Evolutionary conservation across 2,113 vertebrate species (phyloP), one percentile per base, ranked within the genome.

Genomic region (Tonatia bakeri): DNA sequence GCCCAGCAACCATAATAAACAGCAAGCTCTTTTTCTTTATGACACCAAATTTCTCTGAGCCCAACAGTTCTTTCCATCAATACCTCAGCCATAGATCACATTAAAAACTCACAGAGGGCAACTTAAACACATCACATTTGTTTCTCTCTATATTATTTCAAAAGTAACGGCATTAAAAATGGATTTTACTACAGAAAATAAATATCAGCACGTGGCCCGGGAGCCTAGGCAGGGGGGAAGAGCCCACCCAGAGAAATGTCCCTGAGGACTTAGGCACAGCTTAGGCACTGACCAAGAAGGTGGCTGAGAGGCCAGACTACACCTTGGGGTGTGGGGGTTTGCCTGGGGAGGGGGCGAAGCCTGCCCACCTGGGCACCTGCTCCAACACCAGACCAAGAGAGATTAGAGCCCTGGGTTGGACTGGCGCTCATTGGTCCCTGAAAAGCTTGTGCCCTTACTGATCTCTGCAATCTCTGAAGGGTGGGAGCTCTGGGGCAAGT

Each of bases 161-260:
- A 96, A 96, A 96, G 96, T 76, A 97, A 82, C 96, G 80, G 97
- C 84, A 97, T 97, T 97, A 1, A 31, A 97, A 97, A 90, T 97
- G 65, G 88, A 38, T 94, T 97, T 94, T 79, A 97, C 86, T 50
- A 97, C 95, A 94, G 93, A 72, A 98, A 96, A 97, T 96, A 95
- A 97, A 94, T 81, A 92, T 9, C 14, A 20, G 96, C 98, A 97
- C 50, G 91, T 96, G 96, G 96, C 94, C 81, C 1, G 13, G 94
- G 82, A 97, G 96, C 96, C 95, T 76, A 93, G 91, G 86, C 80
- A 3, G 87, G 89, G 83, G 87, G 93, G 89, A 76, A 91, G 52
- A 87, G 96, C 96, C 96, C 95, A 97, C 97, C 96, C 94, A 89
- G 95, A 92, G 89, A 93, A 93, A 91, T 28, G 52, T 96, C 96